phyloP scores from a whole-genome alignment of 2,888 invertebrate species.

The Drosophila antonietae region DNA sequence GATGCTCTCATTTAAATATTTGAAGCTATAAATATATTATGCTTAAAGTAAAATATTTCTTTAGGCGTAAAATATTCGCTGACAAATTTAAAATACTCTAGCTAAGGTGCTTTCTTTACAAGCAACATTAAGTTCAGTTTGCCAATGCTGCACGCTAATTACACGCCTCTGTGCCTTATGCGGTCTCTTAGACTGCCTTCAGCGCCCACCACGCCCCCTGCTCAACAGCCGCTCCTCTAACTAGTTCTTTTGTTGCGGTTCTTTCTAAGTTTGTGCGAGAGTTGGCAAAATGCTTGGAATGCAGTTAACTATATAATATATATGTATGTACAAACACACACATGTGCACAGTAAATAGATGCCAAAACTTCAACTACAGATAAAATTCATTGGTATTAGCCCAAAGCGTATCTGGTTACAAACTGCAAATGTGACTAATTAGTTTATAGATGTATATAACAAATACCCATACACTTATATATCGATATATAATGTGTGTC shows the following conservation, averaged over 20 bases:
- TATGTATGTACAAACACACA: neutral
- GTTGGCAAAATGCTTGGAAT: slow-evolving; percentile 60
- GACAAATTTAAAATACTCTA: neutral
- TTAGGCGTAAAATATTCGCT: neutral
- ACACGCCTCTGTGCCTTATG: slow-evolving; percentile 78
- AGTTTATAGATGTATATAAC: neutral
- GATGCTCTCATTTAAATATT: neutral
- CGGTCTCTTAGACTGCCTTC: slow-evolving; percentile 52
- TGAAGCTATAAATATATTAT: neutral
- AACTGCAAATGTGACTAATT: slow-evolving; percentile 40
- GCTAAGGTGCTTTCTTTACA: neutral
- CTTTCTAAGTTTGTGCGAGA: slow-evolving; percentile 36
- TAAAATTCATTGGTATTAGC: slow-evolving; percentile 1
- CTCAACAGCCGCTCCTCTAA: neutral
- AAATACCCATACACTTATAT: neutral
- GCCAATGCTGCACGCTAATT: slow-evolving; percentile 79
- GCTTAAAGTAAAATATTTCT: neutral
- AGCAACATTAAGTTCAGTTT: slow-evolving; percentile 50
- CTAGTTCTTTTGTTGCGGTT: slow-evolving; percentile 64
- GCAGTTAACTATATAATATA: slow-evolving; percentile 51
- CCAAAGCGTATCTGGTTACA: slow-evolving; percentile 7
- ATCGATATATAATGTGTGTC: neutral
- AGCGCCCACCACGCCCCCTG: neutral
- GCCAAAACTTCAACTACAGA: slow-evolving; percentile 26
- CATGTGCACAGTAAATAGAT: neutral